These are phyloP conservation scores for Gnatocerus cornutus DNA, from an alignment of 2,888 invertebrate species.

Conservation along the genomic window DNA sequence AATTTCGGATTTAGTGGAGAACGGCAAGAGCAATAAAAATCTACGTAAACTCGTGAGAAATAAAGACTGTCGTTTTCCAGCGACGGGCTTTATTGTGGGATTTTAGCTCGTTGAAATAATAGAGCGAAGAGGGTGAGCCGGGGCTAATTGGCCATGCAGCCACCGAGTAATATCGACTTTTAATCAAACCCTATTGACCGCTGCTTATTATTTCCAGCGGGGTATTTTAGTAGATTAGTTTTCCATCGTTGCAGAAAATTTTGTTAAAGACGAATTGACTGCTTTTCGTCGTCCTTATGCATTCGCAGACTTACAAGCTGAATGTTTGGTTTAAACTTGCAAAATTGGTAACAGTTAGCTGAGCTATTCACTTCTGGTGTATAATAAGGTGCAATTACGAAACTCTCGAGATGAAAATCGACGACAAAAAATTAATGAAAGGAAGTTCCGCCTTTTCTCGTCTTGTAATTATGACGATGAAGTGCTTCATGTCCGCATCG, in stretches of 20 bases:
- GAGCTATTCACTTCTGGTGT: background rate
- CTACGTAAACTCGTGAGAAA: slow-evolving; percentile 15
- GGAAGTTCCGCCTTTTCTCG: background rate
- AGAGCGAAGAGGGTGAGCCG: background rate
- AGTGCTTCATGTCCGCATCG: slow-evolving; percentile 9
- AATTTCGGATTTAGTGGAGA: slow-evolving; percentile 20
- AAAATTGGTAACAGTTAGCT: slow-evolving; percentile 3
- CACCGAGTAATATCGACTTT: background rate
- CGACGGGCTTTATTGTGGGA: background rate
- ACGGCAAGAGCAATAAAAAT: slow-evolving; percentile 15
- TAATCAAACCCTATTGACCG: background rate
- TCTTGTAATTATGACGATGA: slow-evolving; percentile 12
- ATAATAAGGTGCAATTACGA: slow-evolving; percentile 8
- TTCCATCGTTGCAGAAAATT: background rate
- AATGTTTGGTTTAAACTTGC: slow-evolving; percentile 20
- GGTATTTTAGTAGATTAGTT: background rate
- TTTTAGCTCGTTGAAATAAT: slow-evolving; percentile 3
- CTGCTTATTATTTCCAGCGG: background rate
- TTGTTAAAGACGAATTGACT: background rate
- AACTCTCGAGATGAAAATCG: slow-evolving; percentile 1
- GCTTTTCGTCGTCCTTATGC: slow-evolving; percentile 1
- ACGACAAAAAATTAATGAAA: slow-evolving; percentile 20
- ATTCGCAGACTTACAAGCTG: slow-evolving; percentile 15
- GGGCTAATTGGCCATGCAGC: slow-evolving; percentile 8
- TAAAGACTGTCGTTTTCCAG: slow-evolving; percentile 1